These are phyloP conservation scores for Litoditis marina DNA, from an alignment of 2,888 invertebrate genomes.

Conservation along the genomic window DNA sequence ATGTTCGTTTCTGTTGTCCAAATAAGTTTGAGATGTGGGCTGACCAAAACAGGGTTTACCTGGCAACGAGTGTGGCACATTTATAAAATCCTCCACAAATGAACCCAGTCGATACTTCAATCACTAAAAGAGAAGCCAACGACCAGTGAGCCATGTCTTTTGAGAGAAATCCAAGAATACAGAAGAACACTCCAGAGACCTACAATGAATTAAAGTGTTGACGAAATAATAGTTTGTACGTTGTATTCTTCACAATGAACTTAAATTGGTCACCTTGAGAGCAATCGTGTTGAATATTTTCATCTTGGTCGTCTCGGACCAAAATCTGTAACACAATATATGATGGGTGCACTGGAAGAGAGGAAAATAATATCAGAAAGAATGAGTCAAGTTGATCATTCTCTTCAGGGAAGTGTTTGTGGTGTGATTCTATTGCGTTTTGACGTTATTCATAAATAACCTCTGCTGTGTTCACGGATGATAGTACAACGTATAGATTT, in stretches of 20 bases:
- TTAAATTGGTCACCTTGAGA: conserved; percentile 29
- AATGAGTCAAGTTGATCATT: too few species aligned
- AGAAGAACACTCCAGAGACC: conserved; percentile 45
- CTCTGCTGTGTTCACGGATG: too few species aligned
- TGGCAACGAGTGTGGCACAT: conserved; percentile 51
- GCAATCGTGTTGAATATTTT: conserved; percentile 56
- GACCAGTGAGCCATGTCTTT: conserved; percentile 32
- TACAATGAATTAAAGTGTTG: neutral
- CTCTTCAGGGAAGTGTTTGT: too few species aligned
- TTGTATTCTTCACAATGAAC: neutral
- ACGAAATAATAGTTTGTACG: too few species aligned
- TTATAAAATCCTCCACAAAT: conserved; percentile 54
- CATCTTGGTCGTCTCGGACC: conserved; percentile 51
- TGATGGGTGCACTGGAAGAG: too few species aligned
- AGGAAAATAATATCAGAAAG: too few species aligned
- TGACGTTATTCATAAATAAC: too few species aligned
- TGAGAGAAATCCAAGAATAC: conserved; percentile 42
- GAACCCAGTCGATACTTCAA: conserved; percentile 47
- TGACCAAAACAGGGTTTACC: too few species aligned
- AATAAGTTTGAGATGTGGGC: too few species aligned
- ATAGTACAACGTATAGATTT: too few species aligned
- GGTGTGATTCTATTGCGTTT: too few species aligned
- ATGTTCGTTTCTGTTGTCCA: too few species aligned
- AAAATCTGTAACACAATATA: conserved; percentile 28
- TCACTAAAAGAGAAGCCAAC: conserved; percentile 35